Conservation (phyloP, 2,113 vertebrate species). For the Eudorcas thomsonii region DNA sequence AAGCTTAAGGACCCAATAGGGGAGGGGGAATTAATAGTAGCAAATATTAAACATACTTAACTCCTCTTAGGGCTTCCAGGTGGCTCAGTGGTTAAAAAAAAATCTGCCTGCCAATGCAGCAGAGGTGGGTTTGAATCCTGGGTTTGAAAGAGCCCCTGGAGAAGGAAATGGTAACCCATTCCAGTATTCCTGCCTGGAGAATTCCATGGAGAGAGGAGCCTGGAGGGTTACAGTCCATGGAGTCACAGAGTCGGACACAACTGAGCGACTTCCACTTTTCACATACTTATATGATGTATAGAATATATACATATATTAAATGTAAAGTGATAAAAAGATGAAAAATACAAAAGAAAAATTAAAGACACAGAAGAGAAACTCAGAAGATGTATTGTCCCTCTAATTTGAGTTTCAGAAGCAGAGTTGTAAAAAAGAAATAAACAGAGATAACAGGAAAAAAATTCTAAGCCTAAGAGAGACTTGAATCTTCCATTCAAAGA, state of each 20-base stretch:
- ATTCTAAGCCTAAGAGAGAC: not conserved
- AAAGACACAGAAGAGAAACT: not conserved
- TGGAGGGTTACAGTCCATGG: not conserved
- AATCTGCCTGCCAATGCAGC: not conserved
- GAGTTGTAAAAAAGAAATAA: not conserved
- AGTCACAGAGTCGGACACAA: not conserved
- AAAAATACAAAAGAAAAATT: not conserved
- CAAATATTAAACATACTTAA: not conserved
- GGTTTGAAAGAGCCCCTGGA: not conserved
- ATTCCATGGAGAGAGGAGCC: not conserved
- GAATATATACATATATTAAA: not conserved
- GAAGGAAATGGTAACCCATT: not conserved
- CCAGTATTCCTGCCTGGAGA: not conserved
- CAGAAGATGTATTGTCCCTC: not conserved
- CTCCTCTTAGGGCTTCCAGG: not conserved
- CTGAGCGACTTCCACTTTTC: not conserved
- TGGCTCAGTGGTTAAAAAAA: not conserved
- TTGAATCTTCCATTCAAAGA: not conserved
- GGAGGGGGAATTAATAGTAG: not conserved
- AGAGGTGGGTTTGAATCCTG: not conserved
- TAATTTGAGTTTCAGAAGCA: not conserved
- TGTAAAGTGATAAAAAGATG: not conserved
- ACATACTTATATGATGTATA: not conserved
- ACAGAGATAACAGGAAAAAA: not conserved
- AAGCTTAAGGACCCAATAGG: not conserved